Conservation (phyloP, 2,797 vertebrate species). For the Catostomus latipinnis region DNA sequence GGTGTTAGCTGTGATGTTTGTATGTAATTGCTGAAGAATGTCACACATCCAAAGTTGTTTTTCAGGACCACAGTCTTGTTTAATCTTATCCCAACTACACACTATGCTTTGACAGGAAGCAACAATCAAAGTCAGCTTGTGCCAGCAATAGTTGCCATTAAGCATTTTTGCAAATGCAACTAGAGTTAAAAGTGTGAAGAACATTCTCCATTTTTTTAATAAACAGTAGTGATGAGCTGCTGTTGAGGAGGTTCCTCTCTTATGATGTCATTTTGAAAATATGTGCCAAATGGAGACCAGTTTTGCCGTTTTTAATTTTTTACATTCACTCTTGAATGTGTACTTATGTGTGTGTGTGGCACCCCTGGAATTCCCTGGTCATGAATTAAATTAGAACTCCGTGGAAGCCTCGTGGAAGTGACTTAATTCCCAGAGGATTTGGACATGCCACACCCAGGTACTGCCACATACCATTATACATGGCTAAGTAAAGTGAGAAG, state of each 20-base stretch:
- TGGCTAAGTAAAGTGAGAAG: background rate
- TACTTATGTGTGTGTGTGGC: background rate
- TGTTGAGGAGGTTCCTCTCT: slow-evolving; percentile 25
- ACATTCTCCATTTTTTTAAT: slow-evolving; percentile 6
- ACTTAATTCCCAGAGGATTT: slow-evolving; percentile 37
- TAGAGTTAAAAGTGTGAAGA: slow-evolving; percentile 11
- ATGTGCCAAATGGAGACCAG: slow-evolving; percentile 3
- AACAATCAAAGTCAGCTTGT: slow-evolving; percentile 7
- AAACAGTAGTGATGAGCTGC: slow-evolving; percentile 19
- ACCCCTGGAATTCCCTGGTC: slow-evolving; percentile 5
- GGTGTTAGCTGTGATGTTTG: background rate
- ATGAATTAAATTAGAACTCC: slow-evolving; percentile 16
- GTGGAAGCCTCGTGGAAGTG: background rate
- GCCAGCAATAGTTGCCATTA: background rate
- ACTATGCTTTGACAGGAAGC: slow-evolving; percentile 8
- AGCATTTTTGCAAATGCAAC: background rate
- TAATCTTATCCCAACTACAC: background rate
- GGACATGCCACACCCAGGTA: slow-evolving; percentile 32
- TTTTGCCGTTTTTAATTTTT: slow-evolving; percentile 3
- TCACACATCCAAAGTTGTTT: slow-evolving; percentile 1
- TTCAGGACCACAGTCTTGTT: slow-evolving; percentile 2
- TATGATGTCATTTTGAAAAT: slow-evolving; percentile 12
- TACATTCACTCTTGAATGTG: background rate
- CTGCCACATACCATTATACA: slow-evolving; percentile 1
- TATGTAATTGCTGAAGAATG: slow-evolving; percentile 2